Conservation (phyloP, 2,113 vertebrate genomes). For the Pelmatolapia mariae region DNA sequence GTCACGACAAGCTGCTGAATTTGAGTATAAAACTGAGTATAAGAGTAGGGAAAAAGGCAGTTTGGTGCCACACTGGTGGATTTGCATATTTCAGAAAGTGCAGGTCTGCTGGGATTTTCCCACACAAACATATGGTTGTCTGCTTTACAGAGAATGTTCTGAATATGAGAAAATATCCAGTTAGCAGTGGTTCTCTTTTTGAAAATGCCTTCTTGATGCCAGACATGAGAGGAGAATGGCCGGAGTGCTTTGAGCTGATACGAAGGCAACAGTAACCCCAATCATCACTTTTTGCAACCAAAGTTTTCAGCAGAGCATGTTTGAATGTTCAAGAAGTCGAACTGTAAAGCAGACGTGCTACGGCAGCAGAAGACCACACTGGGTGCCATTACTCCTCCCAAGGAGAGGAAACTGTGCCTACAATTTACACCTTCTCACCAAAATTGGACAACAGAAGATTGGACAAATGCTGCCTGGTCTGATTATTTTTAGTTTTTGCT, state of each 20-base stretch:
- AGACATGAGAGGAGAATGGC: not conserved
- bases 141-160: not conserved
- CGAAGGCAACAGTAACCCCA: not conserved
- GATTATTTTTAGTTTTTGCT: not conserved
- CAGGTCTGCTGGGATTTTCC: not conserved
- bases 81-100: not conserved
- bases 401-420: not conserved
- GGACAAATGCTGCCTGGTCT: not conserved
- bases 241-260: not conserved
- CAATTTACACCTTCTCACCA: not conserved
- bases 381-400: not conserved
- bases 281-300: not conserved
- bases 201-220: not conserved
- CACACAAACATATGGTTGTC: not conserved
- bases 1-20: not conserved
- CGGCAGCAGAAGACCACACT: not conserved
- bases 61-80: not conserved
- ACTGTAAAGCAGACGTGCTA: accelerated
- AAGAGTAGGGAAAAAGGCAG: not conserved
- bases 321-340: not conserved
- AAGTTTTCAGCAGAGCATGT: not conserved
- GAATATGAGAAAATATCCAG: not conserved
- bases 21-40: not conserved
- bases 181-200: not conserved
- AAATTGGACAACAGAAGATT: not conserved